Evolutionary conservation across 2,888 invertebrate species (phyloP).

Genomic region (Tenthredo amoena): DNA sequence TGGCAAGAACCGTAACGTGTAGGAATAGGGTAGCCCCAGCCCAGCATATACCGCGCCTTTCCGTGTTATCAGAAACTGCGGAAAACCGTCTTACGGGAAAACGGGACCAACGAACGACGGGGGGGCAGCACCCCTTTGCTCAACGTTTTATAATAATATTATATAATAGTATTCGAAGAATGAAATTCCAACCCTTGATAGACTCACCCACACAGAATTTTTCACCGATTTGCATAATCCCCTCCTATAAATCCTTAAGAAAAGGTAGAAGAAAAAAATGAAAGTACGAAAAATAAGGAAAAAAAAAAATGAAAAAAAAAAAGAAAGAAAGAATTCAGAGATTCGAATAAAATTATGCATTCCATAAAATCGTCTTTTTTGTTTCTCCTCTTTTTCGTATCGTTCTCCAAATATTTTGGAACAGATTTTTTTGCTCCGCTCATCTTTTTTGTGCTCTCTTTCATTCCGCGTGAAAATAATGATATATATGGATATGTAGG

Average conservation of each 20-base stretch:
- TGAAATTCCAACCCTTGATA: neutral
- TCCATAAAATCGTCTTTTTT: neutral
- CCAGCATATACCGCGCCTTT: neutral
- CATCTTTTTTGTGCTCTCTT: neutral
- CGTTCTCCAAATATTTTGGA: neutral
- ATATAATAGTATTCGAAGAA: neutral
- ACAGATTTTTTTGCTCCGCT: neutral
- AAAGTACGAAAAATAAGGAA: neutral
- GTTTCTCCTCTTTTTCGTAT: neutral
- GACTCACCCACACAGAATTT: neutral
- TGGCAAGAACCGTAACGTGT: slow-evolving; percentile 36
- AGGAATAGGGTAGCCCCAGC: neutral
- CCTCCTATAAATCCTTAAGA: neutral
- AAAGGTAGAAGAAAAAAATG: neutral
- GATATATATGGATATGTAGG: too few relatives aligned
- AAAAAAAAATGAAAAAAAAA: neutral
- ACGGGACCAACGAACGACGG: neutral
- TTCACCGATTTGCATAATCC: neutral
- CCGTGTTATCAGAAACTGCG: slow-evolving; percentile 27
- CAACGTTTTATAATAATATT: slow-evolving; percentile 2
- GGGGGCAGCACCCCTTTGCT: neutral
- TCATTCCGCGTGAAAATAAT: neutral
- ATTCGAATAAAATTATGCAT: neutral
- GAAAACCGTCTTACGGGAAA: neutral
- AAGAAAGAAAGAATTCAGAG: neutral